Evolutionary conservation across 1,140 invertebrate genomes (phyloP).

Genomic region (Scaptomyza graminum): DNA sequence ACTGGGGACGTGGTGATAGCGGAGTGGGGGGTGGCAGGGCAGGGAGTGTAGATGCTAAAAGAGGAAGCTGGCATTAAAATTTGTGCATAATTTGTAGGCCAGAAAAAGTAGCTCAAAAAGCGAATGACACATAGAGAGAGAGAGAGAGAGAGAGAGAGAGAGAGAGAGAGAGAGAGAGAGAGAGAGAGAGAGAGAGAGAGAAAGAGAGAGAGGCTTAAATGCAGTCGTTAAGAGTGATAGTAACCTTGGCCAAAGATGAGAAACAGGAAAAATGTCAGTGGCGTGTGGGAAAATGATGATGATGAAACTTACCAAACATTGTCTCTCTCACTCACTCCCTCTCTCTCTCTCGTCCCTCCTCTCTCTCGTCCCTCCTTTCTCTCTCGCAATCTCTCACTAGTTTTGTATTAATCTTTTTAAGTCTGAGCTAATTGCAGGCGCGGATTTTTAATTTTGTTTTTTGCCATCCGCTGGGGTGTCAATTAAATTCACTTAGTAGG

Average conservation of each 20-base stretch:
- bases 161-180: not conserved
- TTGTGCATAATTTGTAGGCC: constrained; percentile 76
- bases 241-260: constrained; percentile 63
- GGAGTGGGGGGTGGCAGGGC: not conserved
- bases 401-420: constrained; percentile 10
- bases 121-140: no score
- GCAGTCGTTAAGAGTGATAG: constrained; percentile 23
- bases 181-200: no score
- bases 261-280: constrained; percentile 53
- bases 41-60: not conserved
- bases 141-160: no score
- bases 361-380: not conserved
- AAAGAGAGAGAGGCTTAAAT: no score
- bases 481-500: constrained; percentile 76
- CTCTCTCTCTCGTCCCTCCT: not conserved
- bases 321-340: not conserved
- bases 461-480: constrained; percentile 68
- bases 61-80: constrained; percentile 44
- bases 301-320: constrained; percentile 16
- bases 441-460: constrained; percentile 42
- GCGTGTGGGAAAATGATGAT: constrained; percentile 66
- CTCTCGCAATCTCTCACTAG: no score
- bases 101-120: constrained; percentile 58
- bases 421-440: constrained; percentile 69
- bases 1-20: no score